Base-by-base conservation (phyloP, 2,113 vertebrate species). In the Esox niger region DNA sequence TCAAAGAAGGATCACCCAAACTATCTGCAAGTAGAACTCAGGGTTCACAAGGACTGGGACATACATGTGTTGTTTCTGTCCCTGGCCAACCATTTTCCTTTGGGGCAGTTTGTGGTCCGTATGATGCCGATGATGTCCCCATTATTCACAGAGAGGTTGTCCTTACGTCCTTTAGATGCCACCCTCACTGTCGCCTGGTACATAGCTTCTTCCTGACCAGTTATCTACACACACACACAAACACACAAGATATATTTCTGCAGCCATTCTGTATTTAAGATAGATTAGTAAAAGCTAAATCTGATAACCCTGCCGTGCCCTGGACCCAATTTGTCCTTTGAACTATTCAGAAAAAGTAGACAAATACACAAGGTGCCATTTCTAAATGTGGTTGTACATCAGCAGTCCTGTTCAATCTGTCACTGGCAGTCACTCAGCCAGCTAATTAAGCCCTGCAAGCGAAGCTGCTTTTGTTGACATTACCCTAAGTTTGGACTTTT, bases 51-150 rank as follows among this genome's bases (percentile, higher is more conserved):
- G 20, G 47, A 7, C 20, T 23, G 17, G 25, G 61, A 90, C 95
- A 93, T 86, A 98, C 95, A 86, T 73, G 82, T 87, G 82, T 89
- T 88, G 30, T 43, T 74, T 69, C 69, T 17, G 78, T 81, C 86
- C 68, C 85, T 87, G 69, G 88, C 88, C 74, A 92, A 87, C 86
- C 90, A 88, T 54, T 75, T 83, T 25, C 86, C 93, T 69, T 84
- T 77, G 1, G 90, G 90, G 58, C 76, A 86, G 4, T 79, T 79
- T 61, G 81, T 82, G 15, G 73, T 87, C 8, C 84, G 85, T 73
- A 88, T 87, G 68, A 90, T 73, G 8, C 82, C 82, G 65, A 84
- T 57, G 3, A 57, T 30, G 10, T 94, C 84, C 1, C 91, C 90
- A 4, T 60, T 84, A 52, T 84, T 88, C 61, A 83, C 49, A 0